Base-by-base conservation (phyloP, 64 coral and sea anemone genomes). In the Pocillopora damicornis region DNA sequence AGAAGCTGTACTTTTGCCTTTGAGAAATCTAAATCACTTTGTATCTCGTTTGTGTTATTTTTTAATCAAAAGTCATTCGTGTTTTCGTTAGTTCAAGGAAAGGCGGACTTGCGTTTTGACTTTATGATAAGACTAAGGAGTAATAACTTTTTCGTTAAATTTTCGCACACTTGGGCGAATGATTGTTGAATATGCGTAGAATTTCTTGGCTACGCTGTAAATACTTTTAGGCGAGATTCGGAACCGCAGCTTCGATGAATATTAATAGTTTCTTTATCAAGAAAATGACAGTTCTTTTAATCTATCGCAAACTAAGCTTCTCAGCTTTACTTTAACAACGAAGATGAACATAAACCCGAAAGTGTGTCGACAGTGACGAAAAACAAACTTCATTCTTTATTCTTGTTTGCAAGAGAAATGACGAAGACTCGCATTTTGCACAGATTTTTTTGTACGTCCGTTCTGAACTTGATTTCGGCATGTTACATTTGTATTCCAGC, bases 51-150 rank as follows among this genome's bases (percentile, higher is more conserved):
- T 15, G 86, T 88, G 73, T 78, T 76, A 76, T 85, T 73, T 85
- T 85, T 85, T 85, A 85, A 85, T 85, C 81, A 85, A 85, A 85
- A 85, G 81, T 85, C 81, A 85, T 58, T 85, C 65, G 67, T 85
- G 45, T 58, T 68, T 83, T 85, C 72, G 81, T 85, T 85, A 85
- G 36, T 73, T 18, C 37, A 57, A 65, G 35, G 20, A 85, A 85
- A 37, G 20, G 22, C 61, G 35, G 15, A n/a, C 15, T 78, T 59
- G 59, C 58, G 12, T 88, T 37, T 76, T 88, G 61, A 77, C 61
- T 88, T 59, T 7, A 88, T 51, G 60, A 76, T 16, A 76, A 77
- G 22, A 88, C 76, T 34, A 75, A n/a, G 11, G n/a, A 59, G 30
- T 60, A 75, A 75, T 75, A 87, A 60, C 3, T 60, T 87, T 62